Conservation (phyloP, 2,888 invertebrate genomes). For the Orgyia antiqua region DNA sequence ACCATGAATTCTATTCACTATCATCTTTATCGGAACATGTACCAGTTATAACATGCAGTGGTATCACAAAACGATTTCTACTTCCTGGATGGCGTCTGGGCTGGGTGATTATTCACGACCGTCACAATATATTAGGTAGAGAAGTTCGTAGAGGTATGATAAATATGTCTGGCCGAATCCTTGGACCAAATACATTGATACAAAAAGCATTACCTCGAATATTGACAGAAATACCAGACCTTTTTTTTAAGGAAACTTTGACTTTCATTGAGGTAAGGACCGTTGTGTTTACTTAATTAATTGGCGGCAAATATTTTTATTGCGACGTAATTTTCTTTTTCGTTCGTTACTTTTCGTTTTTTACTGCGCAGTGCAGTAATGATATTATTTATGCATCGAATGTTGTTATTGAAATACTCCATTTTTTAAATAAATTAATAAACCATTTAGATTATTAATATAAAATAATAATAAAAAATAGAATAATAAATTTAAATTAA, state of each 20-base stretch:
- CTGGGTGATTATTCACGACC: conserved; percentile 96
- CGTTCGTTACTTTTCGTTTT: not conserved
- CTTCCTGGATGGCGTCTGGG: conserved; percentile 98
- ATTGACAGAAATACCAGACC: conserved; percentile 87
- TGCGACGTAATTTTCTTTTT: too few species aligned
- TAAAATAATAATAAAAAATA: too few species aligned
- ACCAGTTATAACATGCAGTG: conserved; percentile 95
- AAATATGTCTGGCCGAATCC: conserved; percentile 88
- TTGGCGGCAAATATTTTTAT: not conserved
- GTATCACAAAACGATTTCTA: conserved; percentile 95
- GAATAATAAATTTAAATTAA: too few species aligned
- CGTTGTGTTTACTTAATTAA: not conserved
- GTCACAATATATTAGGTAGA: conserved; percentile 80
- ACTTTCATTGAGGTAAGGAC: conserved; percentile 55
- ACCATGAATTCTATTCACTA: conserved; percentile 86
- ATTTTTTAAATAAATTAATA: too few species aligned
- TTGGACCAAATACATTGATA: conserved; percentile 93
- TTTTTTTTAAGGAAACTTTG: conserved; percentile 87
- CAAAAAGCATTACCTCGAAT: conserved; percentile 94
- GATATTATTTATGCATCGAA: too few species aligned
- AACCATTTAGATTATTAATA: too few species aligned
- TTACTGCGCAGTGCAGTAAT: too few species aligned
- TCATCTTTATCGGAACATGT: conserved; percentile 91
- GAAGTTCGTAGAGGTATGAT: conserved; percentile 65
- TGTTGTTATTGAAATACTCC: too few species aligned